Evolutionary conservation across 2,113 vertebrate genomes (phyloP).

Genomic region (Varanus salvator): DNA sequence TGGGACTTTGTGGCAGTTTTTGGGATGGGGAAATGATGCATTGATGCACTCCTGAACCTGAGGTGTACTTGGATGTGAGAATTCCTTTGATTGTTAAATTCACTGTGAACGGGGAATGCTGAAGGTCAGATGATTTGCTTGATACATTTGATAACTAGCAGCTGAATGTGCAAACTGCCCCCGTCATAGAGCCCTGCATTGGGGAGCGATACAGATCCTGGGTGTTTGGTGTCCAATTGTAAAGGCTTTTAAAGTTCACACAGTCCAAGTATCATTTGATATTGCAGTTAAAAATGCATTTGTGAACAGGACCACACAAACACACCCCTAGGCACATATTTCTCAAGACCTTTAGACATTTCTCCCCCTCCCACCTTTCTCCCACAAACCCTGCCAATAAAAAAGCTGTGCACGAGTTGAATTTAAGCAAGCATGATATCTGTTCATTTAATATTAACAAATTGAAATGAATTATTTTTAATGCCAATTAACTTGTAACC

Average conservation of each 20-base stretch:
- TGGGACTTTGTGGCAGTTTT: background rate
- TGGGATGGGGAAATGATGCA: background rate
- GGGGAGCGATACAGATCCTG: background rate
- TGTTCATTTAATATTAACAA: slow-evolving; percentile 77
- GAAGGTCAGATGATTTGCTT: background rate
- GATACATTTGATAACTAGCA: background rate
- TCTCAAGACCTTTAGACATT: background rate
- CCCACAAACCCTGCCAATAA: background rate
- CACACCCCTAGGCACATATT: background rate
- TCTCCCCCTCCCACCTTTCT: too few species aligned
- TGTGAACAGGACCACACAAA: background rate
- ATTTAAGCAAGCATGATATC: slow-evolving; percentile 52
- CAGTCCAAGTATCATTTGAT: background rate
- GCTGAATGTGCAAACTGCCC: background rate
- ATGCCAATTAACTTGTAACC: slow-evolving; percentile 77
- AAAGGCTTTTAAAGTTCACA: background rate
- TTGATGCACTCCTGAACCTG: background rate
- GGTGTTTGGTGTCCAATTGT: background rate
- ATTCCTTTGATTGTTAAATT: background rate
- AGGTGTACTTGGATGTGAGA: background rate
- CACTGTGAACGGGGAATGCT: background rate
- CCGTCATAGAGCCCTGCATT: background rate
- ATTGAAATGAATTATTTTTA: slow-evolving; percentile 76
- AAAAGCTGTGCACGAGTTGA: background rate
- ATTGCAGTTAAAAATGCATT: background rate